Conservation (phyloP, 2,113 vertebrate genomes). For the Lota lota region DNA sequence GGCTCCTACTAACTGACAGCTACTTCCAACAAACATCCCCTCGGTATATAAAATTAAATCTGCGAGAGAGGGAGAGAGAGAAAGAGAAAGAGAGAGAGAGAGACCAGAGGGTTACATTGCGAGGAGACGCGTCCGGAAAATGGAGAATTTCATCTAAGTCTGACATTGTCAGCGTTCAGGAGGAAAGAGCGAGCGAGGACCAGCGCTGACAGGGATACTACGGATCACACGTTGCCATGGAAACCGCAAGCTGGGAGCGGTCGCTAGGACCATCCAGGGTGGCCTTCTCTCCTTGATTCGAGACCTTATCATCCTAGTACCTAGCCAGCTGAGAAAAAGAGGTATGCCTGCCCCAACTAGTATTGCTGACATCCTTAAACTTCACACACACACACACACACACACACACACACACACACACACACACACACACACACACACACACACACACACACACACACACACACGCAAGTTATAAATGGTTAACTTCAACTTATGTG, state of each 20-base stretch:
- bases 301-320: slow-evolving; percentile 31
- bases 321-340: slow-evolving; percentile 44
- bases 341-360: too few relatives aligned
- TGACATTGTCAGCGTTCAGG: slow-evolving; percentile 20
- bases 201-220: slow-evolving; percentile 51
- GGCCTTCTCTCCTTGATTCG: slow-evolving; percentile 56
- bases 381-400: too few relatives aligned
- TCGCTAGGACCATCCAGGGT: slow-evolving; percentile 61
- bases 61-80: slow-evolving; percentile 32
- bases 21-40: too few relatives aligned
- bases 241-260: slow-evolving; percentile 63
- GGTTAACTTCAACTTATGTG: too few relatives aligned
- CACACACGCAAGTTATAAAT: too few relatives aligned
- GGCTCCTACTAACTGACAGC: too few relatives aligned
- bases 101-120: neutral
- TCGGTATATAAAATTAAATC: neutral
- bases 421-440: too few relatives aligned
- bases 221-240: slow-evolving; percentile 72
- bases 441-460: too few relatives aligned
- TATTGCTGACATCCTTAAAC: too few relatives aligned
- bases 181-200: neutral
- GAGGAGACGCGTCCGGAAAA: neutral
- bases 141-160: neutral
- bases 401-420: too few relatives aligned
- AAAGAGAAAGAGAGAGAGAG: slow-evolving; percentile 5